Evolutionary conservation across 35 echinoderm and acorn worm species (phyloP), one percentile per base, ranked within the genome.

Genomic region (Anneissia japonica): DNA sequence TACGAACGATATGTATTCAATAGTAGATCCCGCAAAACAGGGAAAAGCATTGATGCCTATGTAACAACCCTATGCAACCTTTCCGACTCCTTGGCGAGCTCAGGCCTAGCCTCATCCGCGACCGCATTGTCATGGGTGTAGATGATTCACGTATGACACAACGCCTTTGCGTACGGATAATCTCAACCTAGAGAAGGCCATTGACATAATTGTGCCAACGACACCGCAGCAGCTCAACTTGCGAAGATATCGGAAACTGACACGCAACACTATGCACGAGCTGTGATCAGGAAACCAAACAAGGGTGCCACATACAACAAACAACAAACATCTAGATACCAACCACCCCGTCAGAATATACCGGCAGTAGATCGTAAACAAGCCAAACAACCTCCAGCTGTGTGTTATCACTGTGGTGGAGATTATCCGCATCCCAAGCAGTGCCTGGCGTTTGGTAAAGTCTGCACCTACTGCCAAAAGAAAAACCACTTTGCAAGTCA

Each of bases 1-100:
- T 94, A 84, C 46, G 93, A 94, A 74, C 74, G 88, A 6, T 87
- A 90, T 29, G 35, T 94, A 10, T 94, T 94, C 72, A 90, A 90
- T 37, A 84, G 37, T 0, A 79, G 88, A 30, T 46, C 38, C 6
- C 91, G 88, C 40, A 40, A 38, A 21, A 40, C 30, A 83, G 91
- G 85, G 30, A 88, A 94, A 82, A 83, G 14, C 7, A 72, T 93
- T 31, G 91, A 93, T 81, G 16, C 74, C 3, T 89, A 51, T 31
- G 81, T 85, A 2, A 87, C 85, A 16, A 79, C 74, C 13, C 46
- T 94, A 31, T 38, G 82, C 23, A 72, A 41, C 21, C 41, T 88
- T 16, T 79, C 93, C 6, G 76, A 88, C 4, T 81, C 88, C 6
- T 82, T 39, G 79, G 36, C 17, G 11, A 82, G 3, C 37, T 82